A percentile compares a stretch with the other conserved stretches of the same genome.
Evolutionary conservation across 2,797 vertebrate genomes (phyloP).

Genomic region (Hephaestus fuliginosus): DNA sequence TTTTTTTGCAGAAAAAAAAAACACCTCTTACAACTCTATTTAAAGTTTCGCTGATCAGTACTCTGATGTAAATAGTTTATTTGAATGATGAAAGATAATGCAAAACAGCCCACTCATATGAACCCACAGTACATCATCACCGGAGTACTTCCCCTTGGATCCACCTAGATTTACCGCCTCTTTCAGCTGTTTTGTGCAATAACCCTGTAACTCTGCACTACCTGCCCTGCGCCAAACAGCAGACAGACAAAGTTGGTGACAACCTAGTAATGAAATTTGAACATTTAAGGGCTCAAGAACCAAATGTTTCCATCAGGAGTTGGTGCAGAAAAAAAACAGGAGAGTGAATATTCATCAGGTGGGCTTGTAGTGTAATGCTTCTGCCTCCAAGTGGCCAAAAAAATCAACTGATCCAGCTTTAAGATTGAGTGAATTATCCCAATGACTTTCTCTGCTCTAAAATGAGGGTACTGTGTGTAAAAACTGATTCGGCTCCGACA

Average conservation of each 20-base stretch:
- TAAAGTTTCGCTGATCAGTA: background rate
- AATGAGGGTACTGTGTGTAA: background rate
- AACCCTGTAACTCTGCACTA: too few species aligned
- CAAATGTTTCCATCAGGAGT: background rate
- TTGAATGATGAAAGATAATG: background rate
- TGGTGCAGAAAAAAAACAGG: background rate
- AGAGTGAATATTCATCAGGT: background rate
- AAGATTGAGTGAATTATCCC: background rate
- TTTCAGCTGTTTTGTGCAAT: background rate
- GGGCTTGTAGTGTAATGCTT: background rate
- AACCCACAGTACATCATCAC: background rate
- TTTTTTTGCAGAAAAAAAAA: too few species aligned
- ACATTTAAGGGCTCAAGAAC: background rate
- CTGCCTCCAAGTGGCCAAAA: background rate
- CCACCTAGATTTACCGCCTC: background rate
- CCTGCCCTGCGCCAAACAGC: background rate
- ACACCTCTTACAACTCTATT: background rate
- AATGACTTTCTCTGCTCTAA: background rate
- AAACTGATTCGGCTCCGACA: background rate
- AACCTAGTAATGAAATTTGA: background rate
- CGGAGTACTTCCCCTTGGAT: background rate
- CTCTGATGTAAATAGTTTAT: too few species aligned
- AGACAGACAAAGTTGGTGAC: background rate
- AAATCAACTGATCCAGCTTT: background rate
- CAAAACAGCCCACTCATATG: background rate